A percentile compares a stretch with the other conserved stretches of the same genome.
Evolutionary conservation across 2,888 invertebrate genomes (phyloP).

Genomic region (Aelia acuminata): DNA sequence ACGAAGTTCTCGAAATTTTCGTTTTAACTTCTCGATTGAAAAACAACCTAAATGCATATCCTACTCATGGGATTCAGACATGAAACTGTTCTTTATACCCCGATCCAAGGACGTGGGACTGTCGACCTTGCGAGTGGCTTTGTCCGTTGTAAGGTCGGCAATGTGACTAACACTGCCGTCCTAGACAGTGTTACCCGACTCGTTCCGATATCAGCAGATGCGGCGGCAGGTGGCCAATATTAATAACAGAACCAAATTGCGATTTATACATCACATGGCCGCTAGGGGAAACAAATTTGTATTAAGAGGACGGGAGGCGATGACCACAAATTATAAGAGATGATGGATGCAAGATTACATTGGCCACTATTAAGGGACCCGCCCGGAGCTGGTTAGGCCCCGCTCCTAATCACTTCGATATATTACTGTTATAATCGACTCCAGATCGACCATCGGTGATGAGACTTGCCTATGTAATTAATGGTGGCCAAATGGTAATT

Average conservation of each 20-base stretch:
- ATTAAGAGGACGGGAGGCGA: constrained; percentile 24
- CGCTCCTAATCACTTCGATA: constrained; percentile 23
- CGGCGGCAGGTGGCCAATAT: neutral
- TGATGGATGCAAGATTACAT: constrained; percentile 42
- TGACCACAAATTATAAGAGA: constrained; percentile 21
- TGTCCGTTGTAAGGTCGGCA: neutral
- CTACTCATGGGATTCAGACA: neutral
- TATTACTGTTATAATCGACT: constrained; percentile 44
- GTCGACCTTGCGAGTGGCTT: neutral
- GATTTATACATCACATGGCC: neutral
- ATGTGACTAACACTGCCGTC: constrained; percentile 2
- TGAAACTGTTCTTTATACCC: neutral
- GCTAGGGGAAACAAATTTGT: neutral
- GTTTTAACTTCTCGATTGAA: too few relatives aligned
- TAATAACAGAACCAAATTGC: neutral
- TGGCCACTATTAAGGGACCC: neutral
- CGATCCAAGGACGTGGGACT: neutral
- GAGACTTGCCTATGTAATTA: constrained; percentile 13
- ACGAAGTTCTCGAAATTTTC: too few relatives aligned
- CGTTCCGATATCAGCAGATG: neutral
- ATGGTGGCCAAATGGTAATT: constrained; percentile 10
- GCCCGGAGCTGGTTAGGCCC: constrained; percentile 5
- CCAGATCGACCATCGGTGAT: constrained; percentile 29
- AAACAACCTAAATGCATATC: too few relatives aligned
- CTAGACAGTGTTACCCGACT: neutral